These are phyloP conservation scores for Falco cherrug DNA, from an alignment of 2,797 vertebrate species.

Conservation along the genomic window DNA sequence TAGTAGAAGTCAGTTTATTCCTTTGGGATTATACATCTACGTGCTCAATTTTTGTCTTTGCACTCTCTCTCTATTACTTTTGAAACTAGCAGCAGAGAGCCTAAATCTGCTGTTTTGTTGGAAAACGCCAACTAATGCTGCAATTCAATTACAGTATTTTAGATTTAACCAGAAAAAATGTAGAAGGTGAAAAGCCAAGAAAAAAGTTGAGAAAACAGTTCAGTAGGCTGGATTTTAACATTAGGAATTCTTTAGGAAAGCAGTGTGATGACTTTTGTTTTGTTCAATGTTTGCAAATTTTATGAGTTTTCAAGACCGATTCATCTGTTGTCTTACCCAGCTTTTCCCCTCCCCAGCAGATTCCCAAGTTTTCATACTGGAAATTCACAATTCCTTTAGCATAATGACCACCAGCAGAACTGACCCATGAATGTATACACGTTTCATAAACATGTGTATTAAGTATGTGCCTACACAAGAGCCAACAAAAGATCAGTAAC, in stretches of 20 bases:
- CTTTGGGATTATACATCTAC: constrained; percentile 70
- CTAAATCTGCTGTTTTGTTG: constrained; percentile 45
- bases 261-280: neutral
- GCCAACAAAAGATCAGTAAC: neutral
- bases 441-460: neutral
- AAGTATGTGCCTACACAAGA: neutral
- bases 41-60: constrained; percentile 66
- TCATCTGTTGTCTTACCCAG: neutral
- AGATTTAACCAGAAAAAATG: constrained; percentile 29
- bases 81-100: constrained; percentile 53
- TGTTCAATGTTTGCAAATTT: neutral
- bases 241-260: neutral
- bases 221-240: neutral
- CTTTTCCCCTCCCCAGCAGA: neutral
- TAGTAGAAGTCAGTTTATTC: constrained; percentile 75
- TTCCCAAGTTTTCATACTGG: neutral
- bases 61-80: neutral
- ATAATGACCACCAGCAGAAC: neutral
- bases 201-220: neutral
- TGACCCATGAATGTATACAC: neutral
- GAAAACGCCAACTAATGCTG: constrained; percentile 44
- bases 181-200: neutral
- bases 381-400: neutral
- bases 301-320: neutral
- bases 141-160: constrained; percentile 52